Conservation (phyloP, 2,888 invertebrate species). For the Alloplasta piceator region DNA sequence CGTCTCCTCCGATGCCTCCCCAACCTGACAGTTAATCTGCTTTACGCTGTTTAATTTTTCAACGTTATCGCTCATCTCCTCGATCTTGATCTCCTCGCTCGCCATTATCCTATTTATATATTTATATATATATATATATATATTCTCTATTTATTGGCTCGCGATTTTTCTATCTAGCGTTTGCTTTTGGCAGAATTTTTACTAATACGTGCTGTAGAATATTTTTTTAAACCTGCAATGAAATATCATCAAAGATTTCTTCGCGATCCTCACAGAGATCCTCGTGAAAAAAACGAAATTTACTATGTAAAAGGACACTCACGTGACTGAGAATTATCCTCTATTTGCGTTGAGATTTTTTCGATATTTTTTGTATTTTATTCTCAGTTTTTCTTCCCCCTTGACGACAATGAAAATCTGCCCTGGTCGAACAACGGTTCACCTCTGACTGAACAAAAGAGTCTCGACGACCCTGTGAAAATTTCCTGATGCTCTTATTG, state of each 20-base stretch:
- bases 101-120: slow-evolving; percentile 26
- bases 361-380: slow-evolving; percentile 1
- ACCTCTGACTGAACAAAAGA: slow-evolving; percentile 55
- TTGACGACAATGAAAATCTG: neutral
- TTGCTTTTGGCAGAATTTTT: too few relatives aligned
- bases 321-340: neutral
- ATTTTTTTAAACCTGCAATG: slow-evolving; percentile 35
- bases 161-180: neutral
- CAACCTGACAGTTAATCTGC: slow-evolving; percentile 68
- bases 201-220: too few relatives aligned
- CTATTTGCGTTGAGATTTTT: slow-evolving; percentile 51
- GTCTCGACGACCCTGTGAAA: slow-evolving; percentile 71
- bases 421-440: slow-evolving; percentile 45
- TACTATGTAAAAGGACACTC: too few relatives aligned
- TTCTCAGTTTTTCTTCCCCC: slow-evolving; percentile 1
- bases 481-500: slow-evolving; percentile 78
- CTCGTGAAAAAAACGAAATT: too few relatives aligned
- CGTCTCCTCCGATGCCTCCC: slow-evolving; percentile 48
- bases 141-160: neutral
- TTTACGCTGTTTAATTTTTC: slow-evolving; percentile 62
- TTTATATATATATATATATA: neutral
- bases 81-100: slow-evolving; percentile 17
- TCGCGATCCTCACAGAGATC: too few relatives aligned
- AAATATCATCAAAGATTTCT: slow-evolving; percentile 26
- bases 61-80: slow-evolving; percentile 25